Evolutionary conservation across 2,797 vertebrate species (phyloP).

Genomic region (Gallirallus australis): DNA sequence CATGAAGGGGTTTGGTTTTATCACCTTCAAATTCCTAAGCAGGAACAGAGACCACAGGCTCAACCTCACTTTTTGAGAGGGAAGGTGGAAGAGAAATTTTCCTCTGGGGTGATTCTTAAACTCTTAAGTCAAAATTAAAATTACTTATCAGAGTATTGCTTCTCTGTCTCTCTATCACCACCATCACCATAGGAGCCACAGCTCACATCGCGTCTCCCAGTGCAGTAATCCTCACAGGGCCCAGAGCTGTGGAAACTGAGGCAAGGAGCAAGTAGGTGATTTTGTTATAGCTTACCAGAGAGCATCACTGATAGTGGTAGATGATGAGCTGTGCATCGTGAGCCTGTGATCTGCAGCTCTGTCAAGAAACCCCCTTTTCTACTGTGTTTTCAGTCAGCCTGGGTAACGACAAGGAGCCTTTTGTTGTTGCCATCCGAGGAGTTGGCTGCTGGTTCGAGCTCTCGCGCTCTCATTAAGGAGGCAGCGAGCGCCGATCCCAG

Average conservation of each 20-base stretch:
- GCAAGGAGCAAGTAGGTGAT: neutral
- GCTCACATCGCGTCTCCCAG: neutral
- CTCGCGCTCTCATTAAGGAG: neutral
- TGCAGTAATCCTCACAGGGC: neutral
- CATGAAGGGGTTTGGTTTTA: neutral
- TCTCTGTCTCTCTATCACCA: neutral
- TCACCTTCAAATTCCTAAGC: neutral
- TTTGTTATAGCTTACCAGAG: neutral
- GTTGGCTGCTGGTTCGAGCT: neutral
- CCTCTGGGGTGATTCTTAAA: neutral
- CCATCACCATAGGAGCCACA: neutral
- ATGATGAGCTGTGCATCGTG: neutral
- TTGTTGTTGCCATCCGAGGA: constrained; percentile 29
- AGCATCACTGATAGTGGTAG: neutral
- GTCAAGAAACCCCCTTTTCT: neutral
- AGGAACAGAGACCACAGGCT: neutral
- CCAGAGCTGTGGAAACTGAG: neutral
- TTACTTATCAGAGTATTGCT: neutral
- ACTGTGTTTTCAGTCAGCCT: neutral
- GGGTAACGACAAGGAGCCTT: constrained; percentile 5
- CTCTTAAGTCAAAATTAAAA: neutral
- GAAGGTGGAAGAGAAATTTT: neutral
- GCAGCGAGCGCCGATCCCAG: neutral
- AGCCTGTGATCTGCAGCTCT: neutral
- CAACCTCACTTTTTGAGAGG: neutral